Conservation (phyloP, 1,140 invertebrate species). For the Macrobrachium nipponense region DNA sequence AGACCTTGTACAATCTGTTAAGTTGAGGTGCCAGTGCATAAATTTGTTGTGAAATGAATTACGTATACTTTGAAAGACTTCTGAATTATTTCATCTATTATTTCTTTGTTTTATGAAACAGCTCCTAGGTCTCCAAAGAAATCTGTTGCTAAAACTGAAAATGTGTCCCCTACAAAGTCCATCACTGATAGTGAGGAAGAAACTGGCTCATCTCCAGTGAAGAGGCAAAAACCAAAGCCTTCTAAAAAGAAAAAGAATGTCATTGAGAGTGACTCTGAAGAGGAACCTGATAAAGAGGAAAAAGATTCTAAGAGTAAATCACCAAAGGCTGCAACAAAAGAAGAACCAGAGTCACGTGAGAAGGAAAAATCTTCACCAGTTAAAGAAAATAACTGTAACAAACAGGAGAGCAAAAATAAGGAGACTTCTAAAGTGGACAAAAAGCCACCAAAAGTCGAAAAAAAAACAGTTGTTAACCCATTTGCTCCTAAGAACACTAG, state of each 20-base stretch:
- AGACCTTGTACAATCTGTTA: too few relatives aligned
- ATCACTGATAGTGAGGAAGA: neutral
- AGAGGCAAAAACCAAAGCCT: neutral
- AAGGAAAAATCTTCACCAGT: neutral
- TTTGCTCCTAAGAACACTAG: conserved; percentile 34
- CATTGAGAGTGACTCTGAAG: too few relatives aligned
- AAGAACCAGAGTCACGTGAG: neutral
- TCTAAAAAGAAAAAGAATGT: conserved; percentile 14
- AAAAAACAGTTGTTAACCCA: conserved; percentile 34
- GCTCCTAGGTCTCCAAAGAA: conserved; percentile 3
- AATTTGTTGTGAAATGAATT: too few relatives aligned
- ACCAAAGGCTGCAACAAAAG: neutral
- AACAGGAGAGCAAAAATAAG: conserved; percentile 20
- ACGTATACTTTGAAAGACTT: too few relatives aligned
- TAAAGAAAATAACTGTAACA: neutral
- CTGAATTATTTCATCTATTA: too few relatives aligned
- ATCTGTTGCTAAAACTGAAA: neutral
- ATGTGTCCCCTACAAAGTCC: too few relatives aligned
- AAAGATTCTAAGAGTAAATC: neutral
- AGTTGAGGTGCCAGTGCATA: too few relatives aligned
- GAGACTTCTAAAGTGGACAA: neutral
- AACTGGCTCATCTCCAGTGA: conserved; percentile 2
- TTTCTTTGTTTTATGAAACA: neutral
- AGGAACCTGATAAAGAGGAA: too few relatives aligned
- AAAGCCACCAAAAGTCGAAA: neutral